Evolutionary conservation across 2,888 invertebrate species (phyloP), one percentile per base, ranked within the genome.

Genomic region (Adelognathus sp.): DNA sequence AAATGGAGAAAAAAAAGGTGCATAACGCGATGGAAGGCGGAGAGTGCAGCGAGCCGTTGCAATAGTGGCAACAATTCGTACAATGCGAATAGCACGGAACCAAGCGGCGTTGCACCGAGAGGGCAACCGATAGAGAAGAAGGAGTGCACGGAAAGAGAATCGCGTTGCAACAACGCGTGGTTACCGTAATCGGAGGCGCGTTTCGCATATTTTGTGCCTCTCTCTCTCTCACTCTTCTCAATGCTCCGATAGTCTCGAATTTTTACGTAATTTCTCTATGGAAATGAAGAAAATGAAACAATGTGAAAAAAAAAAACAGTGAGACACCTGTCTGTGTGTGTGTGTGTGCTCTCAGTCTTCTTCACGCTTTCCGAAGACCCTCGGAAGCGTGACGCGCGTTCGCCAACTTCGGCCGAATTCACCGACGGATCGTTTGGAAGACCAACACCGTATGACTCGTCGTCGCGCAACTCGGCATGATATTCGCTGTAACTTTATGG

Each of bases 331-430:
- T 56, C 73, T 46, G n/a, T n/a, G n/a, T n/a, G n/a, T n/a, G n/a
- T n/a, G n/a, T n/a, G n/a, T 50, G 50, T 50, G 76, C 46, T 39
- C 72, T 50, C 50, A 24, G 84, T 85, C 85, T 86, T 86, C 86
- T 90, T 87, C 89, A 90, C 90, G 90, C 90, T 90, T 90, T 90
- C 90, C 87, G 88, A 87, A 88, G 89, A 89, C 78, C 74, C 83
- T 83, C 73, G 86, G 72, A 77, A 89, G 88, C 89, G 88, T 89
- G 84, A 90, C 89, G 80, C 67, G 75, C 52, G 66, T 67, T 33
- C 66, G 71, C 71, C 70, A 36, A 24, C 60, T 39, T 50, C 71
- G 72, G 63, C 63, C 66, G 52, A 74, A 46, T 52, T 60, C 41
- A 72, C 69, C 66, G 79, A 69, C 72, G 69, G 33, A n/a, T n/a